Evolutionary conservation across 2,113 vertebrate genomes (phyloP).

Genomic region (Cervus canadensis): DNA sequence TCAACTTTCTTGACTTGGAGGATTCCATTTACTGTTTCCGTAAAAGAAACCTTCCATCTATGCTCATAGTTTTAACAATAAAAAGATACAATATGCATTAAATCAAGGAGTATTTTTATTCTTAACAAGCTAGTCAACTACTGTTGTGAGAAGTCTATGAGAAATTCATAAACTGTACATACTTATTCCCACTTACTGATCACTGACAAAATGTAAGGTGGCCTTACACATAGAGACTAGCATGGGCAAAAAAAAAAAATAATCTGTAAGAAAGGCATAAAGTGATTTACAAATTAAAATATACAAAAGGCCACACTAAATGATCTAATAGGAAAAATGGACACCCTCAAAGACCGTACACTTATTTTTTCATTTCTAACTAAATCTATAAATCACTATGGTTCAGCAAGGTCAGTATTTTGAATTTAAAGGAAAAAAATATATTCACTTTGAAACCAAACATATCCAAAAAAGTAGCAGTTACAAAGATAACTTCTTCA

Average conservation of each 20-base stretch:
- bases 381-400: constrained; percentile 39
- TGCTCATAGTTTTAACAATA: constrained; percentile 20
- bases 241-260: background rate
- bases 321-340: background rate
- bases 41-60: background rate
- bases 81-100: background rate
- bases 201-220: constrained; percentile 58
- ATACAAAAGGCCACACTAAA: constrained; percentile 37
- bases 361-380: constrained; percentile 34
- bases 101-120: background rate
- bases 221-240: constrained; percentile 30
- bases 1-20: constrained; percentile 38
- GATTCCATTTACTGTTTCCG: constrained; percentile 39
- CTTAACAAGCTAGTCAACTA: constrained; percentile 11
- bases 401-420: background rate
- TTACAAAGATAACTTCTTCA: constrained; percentile 17
- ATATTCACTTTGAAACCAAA: constrained; percentile 18
- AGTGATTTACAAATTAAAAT: constrained; percentile 69
- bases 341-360: constrained; percentile 5
- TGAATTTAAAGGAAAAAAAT: constrained; percentile 27
- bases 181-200: constrained; percentile 39
- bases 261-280: constrained; percentile 55
- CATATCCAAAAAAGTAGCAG: constrained; percentile 17
- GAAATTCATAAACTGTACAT: background rate
- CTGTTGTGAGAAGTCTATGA: background rate